phyloP scores from a whole-genome alignment of 1,140 invertebrate species.

The Stegodyphus dumicola region DNA sequence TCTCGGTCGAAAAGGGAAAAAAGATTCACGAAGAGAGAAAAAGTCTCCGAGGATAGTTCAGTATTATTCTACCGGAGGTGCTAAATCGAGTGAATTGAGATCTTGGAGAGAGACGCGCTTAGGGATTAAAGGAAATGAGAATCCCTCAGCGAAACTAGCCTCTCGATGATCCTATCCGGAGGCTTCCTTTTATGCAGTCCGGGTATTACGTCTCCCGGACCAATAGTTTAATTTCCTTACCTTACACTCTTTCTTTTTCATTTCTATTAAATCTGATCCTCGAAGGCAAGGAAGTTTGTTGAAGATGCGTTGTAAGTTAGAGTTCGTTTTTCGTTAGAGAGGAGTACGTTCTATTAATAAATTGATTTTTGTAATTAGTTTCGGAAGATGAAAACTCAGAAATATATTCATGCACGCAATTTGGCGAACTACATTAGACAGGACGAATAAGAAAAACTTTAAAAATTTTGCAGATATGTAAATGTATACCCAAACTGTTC shows the following conservation, averaged over 20 bases:
- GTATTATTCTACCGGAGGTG: slow-evolving; percentile 32
- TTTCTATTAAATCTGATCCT: too few species aligned
- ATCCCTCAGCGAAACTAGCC: slow-evolving; percentile 21
- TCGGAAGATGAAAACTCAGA: too few species aligned
- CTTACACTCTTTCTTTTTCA: neutral
- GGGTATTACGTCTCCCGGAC: slow-evolving; percentile 16
- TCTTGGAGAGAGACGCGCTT: slow-evolving; percentile 1
- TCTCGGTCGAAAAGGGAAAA: slow-evolving; percentile 7
- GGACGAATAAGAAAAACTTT: too few species aligned
- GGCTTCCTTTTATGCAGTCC: slow-evolving; percentile 21
- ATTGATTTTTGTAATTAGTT: too few species aligned
- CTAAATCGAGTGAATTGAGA: slow-evolving; percentile 44
- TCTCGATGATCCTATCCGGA: slow-evolving; percentile 30
- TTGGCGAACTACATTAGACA: too few species aligned
- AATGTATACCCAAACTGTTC: too few species aligned
- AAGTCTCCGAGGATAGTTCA: slow-evolving; percentile 13
- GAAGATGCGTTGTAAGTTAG: too few species aligned
- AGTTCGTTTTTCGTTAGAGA: too few species aligned
- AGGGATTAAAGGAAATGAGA: slow-evolving; percentile 46
- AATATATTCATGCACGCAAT: too few species aligned
- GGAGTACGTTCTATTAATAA: too few species aligned
- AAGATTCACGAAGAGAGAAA: slow-evolving; percentile 27
- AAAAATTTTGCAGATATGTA: too few species aligned
- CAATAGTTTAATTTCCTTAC: slow-evolving; percentile 41
- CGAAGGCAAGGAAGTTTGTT: too few species aligned